A percentile compares a stretch with the other conserved stretches of the same genome.
Evolutionary conservation across 2,113 vertebrate genomes (phyloP).

Genomic region (Alligator mississippiensis): DNA sequence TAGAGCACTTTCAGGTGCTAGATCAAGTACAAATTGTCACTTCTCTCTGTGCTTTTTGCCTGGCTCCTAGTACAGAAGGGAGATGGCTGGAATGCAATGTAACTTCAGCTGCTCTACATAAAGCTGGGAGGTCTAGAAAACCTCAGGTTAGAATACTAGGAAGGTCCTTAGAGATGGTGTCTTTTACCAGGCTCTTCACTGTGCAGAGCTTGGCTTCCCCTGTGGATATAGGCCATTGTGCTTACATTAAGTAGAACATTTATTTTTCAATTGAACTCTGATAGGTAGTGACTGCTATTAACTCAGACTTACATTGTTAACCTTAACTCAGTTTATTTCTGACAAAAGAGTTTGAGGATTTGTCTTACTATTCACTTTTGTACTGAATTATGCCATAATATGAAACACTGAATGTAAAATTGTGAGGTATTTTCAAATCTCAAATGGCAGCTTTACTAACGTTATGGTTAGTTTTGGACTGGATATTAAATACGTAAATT

Average conservation of each 20-base stretch:
- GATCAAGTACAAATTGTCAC: too few relatives aligned
- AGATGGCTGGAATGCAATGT: accelerated
- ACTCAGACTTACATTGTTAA: background rate
- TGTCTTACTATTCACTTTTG: conserved; percentile 21
- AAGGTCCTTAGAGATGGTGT: background rate
- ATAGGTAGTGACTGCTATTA: background rate
- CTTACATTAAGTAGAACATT: conserved; percentile 30
- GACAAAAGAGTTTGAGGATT: background rate
- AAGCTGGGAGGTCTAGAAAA: background rate
- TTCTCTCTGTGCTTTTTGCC: too few relatives aligned
- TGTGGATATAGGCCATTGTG: background rate
- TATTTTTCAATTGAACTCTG: conserved; percentile 12
- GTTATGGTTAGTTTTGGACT: background rate
- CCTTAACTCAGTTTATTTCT: background rate
- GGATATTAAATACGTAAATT: background rate
- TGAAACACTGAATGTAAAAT: background rate
- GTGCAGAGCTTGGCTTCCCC: conserved; percentile 2
- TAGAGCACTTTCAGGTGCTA: too few relatives aligned
- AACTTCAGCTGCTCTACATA: background rate
- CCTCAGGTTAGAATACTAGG: background rate
- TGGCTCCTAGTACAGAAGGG: background rate
- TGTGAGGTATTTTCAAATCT: background rate
- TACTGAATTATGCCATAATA: conserved; percentile 17
- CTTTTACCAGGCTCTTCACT: background rate
- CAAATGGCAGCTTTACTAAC: background rate